phyloP scores from a whole-genome alignment of 2,797 vertebrate species.

The Mus spretus region DNA sequence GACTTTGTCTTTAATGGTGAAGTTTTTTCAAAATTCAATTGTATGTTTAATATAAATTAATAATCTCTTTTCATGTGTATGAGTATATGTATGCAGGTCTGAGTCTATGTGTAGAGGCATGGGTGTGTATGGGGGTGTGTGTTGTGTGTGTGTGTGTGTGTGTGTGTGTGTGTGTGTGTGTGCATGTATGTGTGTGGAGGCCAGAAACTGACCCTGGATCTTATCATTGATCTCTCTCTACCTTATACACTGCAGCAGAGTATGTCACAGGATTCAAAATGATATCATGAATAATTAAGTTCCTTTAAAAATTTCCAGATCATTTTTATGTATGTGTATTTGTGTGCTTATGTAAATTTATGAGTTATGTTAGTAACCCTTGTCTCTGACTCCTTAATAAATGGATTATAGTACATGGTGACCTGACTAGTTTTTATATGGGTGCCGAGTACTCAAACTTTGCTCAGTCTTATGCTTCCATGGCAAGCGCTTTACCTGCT shows the following conservation, averaged over 20 bases:
- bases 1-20: neutral
- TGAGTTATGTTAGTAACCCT: neutral
- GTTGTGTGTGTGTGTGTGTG: neutral
- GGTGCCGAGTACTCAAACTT: neutral
- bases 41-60: neutral
- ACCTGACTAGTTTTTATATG: neutral
- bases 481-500: neutral
- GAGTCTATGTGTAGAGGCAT: neutral
- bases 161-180: neutral
- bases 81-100: neutral
- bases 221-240: neutral
- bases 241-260: neutral
- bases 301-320: neutral
- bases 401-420: neutral
- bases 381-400: neutral
- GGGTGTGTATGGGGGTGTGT: too few relatives aligned
- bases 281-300: neutral
- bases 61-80: neutral
- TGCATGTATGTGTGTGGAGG: too few relatives aligned
- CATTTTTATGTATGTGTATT: neutral
- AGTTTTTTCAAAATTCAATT: neutral
- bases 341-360: neutral
- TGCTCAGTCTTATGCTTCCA: neutral
- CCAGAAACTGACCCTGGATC: neutral
- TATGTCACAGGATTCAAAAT: neutral